Conservation (phyloP, 2,113 vertebrate species). For the Athene cunicularia region DNA sequence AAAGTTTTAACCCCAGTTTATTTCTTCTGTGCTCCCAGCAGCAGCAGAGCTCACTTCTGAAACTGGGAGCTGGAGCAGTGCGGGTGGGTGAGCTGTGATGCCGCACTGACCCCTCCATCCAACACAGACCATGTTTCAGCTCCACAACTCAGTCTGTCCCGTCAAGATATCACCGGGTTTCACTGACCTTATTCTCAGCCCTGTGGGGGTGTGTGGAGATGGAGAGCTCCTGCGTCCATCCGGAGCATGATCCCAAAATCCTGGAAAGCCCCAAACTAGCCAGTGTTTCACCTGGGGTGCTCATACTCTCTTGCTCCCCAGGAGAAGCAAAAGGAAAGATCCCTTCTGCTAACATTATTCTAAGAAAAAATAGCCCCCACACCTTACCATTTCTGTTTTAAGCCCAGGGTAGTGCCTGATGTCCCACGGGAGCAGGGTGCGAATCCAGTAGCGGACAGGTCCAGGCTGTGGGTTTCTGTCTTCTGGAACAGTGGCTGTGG, state of each 20-base stretch:
- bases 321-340: not conserved
- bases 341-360: not conserved
- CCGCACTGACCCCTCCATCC: not conserved
- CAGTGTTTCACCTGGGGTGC: not conserved
- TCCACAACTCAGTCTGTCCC: fast-evolving
- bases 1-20: not conserved
- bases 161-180: fast-evolving
- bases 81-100: fast-evolving
- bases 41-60: not conserved
- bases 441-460: not conserved
- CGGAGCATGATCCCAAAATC: fast-evolving
- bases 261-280: not conserved
- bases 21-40: not conserved
- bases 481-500: not conserved
- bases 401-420: not conserved
- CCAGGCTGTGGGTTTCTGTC: not conserved
- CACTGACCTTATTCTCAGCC: not conserved
- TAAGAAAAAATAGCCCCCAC: not conserved
- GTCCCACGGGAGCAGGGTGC: fast-evolving
- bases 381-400: not conserved
- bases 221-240: not conserved
- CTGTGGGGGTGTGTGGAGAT: fast-evolving
- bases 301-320: not conserved
- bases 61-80: not conserved
- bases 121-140: not conserved